Conservation (phyloP, 2,113 vertebrate species). For the Oceanites oceanicus region DNA sequence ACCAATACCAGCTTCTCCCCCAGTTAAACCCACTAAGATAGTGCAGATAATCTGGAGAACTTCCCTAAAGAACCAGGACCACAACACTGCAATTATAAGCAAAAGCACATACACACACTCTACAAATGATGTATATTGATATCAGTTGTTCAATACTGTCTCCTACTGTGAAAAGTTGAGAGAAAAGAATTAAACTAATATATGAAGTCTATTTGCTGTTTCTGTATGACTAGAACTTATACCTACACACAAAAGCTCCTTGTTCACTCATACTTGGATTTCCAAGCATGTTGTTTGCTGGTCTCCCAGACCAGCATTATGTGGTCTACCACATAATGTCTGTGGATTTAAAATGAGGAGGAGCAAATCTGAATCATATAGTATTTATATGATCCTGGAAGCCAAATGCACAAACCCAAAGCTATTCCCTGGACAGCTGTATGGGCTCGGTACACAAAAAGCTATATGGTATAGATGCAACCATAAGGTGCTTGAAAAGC, state of each 20-base stretch:
- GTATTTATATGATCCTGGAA: neutral
- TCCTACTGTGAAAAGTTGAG: neutral
- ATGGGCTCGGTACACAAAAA: neutral
- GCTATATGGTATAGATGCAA: neutral
- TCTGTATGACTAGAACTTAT: neutral
- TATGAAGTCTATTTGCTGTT: neutral
- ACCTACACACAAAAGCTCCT: neutral
- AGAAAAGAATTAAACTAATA: neutral
- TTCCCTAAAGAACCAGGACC: neutral
- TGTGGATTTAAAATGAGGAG: neutral
- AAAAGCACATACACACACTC: neutral
- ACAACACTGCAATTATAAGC: neutral
- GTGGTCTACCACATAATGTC: slow-evolving; percentile 13
- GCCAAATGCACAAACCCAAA: slow-evolving; percentile 6
- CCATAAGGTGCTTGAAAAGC: neutral
- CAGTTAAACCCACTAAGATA: neutral
- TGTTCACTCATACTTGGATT: neutral
- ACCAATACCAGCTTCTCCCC: neutral
- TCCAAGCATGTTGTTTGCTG: neutral
- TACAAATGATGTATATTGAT: neutral
- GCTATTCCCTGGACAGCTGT: neutral
- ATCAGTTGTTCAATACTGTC: neutral
- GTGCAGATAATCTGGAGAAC: neutral
- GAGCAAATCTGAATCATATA: neutral
- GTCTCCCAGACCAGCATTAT: neutral